Base-by-base conservation (phyloP, 2,888 invertebrate genomes). In the Eupithecia subfuscata region DNA sequence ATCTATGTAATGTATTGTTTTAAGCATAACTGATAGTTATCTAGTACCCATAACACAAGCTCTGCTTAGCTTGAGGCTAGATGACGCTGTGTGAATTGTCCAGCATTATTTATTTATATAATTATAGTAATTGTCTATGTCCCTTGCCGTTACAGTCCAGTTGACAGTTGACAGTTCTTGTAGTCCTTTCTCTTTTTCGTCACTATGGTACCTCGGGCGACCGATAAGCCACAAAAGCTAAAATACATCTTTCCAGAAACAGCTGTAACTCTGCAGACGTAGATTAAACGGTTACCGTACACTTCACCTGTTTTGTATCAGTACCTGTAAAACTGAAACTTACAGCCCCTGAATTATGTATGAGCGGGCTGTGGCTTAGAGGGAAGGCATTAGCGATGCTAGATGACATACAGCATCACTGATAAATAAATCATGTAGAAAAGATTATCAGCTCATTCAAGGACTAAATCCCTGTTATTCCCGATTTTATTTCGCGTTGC, bases 251-350 rank as follows among this genome's bases (percentile, higher is more conserved):
- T 25, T 0, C 25, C 3, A 43, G 14, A 25, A 60, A 60, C 60
- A 60, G 60, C 37, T 67, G 65, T 40, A 34, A 34, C 34, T 64
- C 11, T 34, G 64, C 34, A 81, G 84, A 82, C 82, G 82, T 82
- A 86, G 85, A 87, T 87, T 88, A 87, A 87, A 84, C 84, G 84
- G 84, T 82, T 84, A 84, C 83, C 84, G 84, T 84, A 81, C 81
- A 82, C 80, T 84, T 86, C 86, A 87, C 88, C 86, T 86, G 86
- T 82, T 83, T 80, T 82, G 83, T 83, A 83, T 87, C 84, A 84
- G 85, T 88, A 88, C 89, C 87, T 87, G 89, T 86, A 87, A 90
- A 90, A 90, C 90, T 91, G 89, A 88, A 90, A 89, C 91, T 90
- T 89, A 87, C 85, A 84, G 81, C 77, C 73, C 72, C 82, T 90